Conservation (phyloP, 1,140 invertebrate genomes). For the Latrodectus geometricus region DNA sequence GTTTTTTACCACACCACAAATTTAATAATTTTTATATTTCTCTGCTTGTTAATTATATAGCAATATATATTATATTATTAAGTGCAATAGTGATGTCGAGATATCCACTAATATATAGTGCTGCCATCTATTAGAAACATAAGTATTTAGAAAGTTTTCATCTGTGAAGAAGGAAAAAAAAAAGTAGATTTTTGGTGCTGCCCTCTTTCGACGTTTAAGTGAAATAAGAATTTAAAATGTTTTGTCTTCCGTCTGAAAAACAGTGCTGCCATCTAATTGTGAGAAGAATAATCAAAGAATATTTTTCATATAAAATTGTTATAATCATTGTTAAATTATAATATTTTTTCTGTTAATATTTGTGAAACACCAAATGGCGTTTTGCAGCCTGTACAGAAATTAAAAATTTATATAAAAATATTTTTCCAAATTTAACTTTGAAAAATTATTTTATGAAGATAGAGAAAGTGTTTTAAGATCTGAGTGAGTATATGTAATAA, state of each 20-base stretch:
- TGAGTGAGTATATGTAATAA: too few relatives aligned
- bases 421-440: too few relatives aligned
- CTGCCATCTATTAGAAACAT: not conserved
- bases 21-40: not conserved
- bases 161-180: not conserved
- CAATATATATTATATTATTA: too few relatives aligned
- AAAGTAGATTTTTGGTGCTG: slow-evolving; percentile 11
- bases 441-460: too few relatives aligned
- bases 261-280: slow-evolving; percentile 27
- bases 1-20: slow-evolving; percentile 6
- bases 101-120: not conserved
- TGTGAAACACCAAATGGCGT: too few relatives aligned
- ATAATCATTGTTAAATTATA: too few relatives aligned
- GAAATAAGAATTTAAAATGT: not conserved
- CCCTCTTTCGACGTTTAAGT: not conserved
- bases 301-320: too few relatives aligned
- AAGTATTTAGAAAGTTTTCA: not conserved
- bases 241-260: not conserved
- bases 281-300: too few relatives aligned
- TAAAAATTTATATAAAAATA: too few relatives aligned
- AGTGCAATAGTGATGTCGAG: not conserved
- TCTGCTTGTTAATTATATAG: not conserved
- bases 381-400: too few relatives aligned
- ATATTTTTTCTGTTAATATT: too few relatives aligned
- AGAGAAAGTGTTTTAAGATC: too few relatives aligned